These are phyloP conservation scores for Crenuchus spilurus DNA, from an alignment of 2,797 vertebrate genomes.

Conservation along the genomic window DNA sequence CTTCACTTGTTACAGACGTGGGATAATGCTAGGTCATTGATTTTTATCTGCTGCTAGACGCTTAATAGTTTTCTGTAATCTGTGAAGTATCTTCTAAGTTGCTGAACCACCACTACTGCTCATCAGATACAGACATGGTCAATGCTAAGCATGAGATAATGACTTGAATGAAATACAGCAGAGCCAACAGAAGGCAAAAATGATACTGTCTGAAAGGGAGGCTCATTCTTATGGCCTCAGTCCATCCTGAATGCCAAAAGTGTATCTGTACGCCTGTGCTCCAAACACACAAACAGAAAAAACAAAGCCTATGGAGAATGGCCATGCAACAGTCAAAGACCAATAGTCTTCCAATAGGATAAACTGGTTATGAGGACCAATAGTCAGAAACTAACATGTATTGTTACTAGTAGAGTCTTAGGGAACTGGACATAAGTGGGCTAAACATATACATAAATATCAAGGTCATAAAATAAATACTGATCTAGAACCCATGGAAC, in stretches of 20 bases:
- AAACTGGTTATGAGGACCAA: background rate
- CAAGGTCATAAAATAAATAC: constrained; percentile 15
- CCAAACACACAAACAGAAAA: background rate
- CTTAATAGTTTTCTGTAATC: background rate
- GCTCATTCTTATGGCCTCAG: background rate
- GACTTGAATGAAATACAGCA: background rate
- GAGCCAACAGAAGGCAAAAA: background rate
- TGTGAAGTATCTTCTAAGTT: too few species aligned
- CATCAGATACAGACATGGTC: background rate
- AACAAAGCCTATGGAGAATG: background rate
- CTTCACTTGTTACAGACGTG: background rate
- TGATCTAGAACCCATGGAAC: constrained; percentile 8
- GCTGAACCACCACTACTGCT: background rate
- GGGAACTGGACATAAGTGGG: background rate
- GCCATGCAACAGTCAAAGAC: background rate
- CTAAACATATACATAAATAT: constrained; percentile 5
- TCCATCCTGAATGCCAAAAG: background rate
- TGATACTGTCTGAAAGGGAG: background rate
- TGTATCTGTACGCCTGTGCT: too few species aligned
- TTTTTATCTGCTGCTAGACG: background rate
- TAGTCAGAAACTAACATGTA: background rate
- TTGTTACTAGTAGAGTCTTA: constrained; percentile 9
- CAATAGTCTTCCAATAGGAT: too few species aligned
- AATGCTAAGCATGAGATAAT: background rate
- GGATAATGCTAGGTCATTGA: background rate